Conservation (phyloP, 2,888 invertebrate genomes). For the Agonopterix alstromeriana region DNA sequence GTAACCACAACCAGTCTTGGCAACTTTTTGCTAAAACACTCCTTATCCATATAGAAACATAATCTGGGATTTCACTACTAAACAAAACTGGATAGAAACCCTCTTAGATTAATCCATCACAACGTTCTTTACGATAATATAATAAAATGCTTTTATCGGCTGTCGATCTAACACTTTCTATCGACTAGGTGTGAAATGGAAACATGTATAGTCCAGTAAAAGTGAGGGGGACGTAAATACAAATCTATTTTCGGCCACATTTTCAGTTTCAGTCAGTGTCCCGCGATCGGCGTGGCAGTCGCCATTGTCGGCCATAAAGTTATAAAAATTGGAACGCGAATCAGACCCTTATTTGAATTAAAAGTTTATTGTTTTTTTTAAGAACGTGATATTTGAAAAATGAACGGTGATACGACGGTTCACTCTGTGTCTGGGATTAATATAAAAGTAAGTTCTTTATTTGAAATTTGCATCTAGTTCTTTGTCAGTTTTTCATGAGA, state of each 20-base stretch:
- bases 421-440: constrained; percentile 57
- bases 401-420: constrained; percentile 46
- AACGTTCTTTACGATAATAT: too few species aligned
- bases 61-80: too few species aligned
- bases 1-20: too few species aligned
- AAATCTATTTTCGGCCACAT: constrained; percentile 67
- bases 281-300: constrained; percentile 54
- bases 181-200: constrained; percentile 29
- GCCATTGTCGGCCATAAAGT: constrained; percentile 29
- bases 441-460: constrained; percentile 57
- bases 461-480: too few species aligned
- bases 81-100: too few species aligned
- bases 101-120: too few species aligned
- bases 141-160: constrained; percentile 6
- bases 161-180: constrained; percentile 8
- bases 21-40: too few species aligned
- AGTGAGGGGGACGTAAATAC: constrained; percentile 49
- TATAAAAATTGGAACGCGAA: constrained; percentile 25
- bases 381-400: constrained; percentile 18
- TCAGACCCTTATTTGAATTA: constrained; percentile 5
- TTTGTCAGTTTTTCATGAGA: too few species aligned
- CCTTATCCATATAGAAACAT: too few species aligned
- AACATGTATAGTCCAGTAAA: constrained; percentile 20
- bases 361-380: neutral
- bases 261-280: constrained; percentile 63